Base-by-base conservation (phyloP, 2,797 vertebrate species). In the Carapus acus region DNA sequence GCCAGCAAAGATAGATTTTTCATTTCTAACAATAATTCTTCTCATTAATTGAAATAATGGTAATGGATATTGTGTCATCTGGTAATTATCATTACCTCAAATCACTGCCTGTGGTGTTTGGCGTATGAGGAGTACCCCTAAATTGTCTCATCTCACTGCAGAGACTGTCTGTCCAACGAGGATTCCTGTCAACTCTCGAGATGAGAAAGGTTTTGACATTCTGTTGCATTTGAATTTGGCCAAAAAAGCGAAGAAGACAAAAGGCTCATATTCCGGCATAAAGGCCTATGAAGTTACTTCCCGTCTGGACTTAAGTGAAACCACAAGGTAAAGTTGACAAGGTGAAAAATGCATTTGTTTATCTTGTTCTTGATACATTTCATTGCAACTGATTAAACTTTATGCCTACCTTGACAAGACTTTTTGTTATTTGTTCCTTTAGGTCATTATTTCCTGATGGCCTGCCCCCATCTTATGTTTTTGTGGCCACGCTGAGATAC, bases 171-270 rank as follows among this genome's bases (percentile, higher is more conserved):
- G 96, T 83, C 93, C 92, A 0, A 83, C 86, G 71, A 90, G 86
- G 88, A 99, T 99, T 80, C 81, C 92, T 34, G 85, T 96, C 49
- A 86, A 93, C 81, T 90, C 92, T 69, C 89, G 91, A 6, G 92
- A 97, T 67, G 94, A 96, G 78, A 99, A 98, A 65, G 96, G 96
- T 53, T 99, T 99, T 85, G 96, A 98, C 79, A 90, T 99, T 65
- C 89, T 99, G 51, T 34, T 91, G 47, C 90, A 93, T 71, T 84
- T 98, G 74, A 90, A 92, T 79, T 83, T 99, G 78, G 91, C 91
- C 64, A 94, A 94, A 83, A 99, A 96, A 71, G 85, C 91, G 41
- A 94, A 92, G 73, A 91, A 86, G 83, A 91, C 92, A 65, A 85
- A 90, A 62, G 93, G 95, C 61, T 80, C 91, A n/a, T 89, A 79